Evolutionary conservation across 1,140 invertebrate genomes (phyloP).

Genomic region (Drosophila setifemur): DNA sequence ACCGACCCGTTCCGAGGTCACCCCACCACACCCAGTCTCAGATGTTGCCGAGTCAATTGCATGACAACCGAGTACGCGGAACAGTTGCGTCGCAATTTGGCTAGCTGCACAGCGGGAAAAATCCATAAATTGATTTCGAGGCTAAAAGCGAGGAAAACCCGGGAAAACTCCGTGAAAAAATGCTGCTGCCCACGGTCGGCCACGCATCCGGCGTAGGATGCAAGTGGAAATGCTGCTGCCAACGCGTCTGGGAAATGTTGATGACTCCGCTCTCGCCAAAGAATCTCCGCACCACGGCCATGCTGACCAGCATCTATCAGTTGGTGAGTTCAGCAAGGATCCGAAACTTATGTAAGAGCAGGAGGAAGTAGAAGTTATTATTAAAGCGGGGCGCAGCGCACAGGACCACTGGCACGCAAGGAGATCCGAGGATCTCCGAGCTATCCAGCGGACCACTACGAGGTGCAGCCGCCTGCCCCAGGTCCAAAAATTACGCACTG

Average conservation of each 20-base stretch:
- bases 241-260: conserved; percentile 54
- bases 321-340: conserved; percentile 59
- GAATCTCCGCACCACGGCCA: conserved; percentile 71
- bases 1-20: conserved; percentile 6
- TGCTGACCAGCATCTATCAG: conserved; percentile 77
- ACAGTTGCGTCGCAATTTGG: conserved; percentile 37
- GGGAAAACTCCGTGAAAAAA: conserved; percentile 16
- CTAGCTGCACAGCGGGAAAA: conserved; percentile 37
- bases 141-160: not conserved
- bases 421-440: conserved; percentile 2
- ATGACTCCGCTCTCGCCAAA: conserved; percentile 73
- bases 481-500: conserved; percentile 80
- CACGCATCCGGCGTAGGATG: conserved; percentile 14
- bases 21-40: conserved; percentile 14
- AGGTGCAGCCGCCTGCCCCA: conserved; percentile 58
- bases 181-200: conserved; percentile 55
- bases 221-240: conserved; percentile 55
- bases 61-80: conserved; percentile 66
- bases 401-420: conserved; percentile 49
- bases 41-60: conserved; percentile 47
- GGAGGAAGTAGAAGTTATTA: not conserved
- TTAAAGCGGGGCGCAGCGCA: conserved; percentile 57
- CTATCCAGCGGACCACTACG: conserved; percentile 26
- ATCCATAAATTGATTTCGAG: conserved; percentile 80
- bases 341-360: conserved; percentile 19